Evolutionary conservation across 1,140 invertebrate species (phyloP).

Genomic region (Phenacoccus solenopsis): DNA sequence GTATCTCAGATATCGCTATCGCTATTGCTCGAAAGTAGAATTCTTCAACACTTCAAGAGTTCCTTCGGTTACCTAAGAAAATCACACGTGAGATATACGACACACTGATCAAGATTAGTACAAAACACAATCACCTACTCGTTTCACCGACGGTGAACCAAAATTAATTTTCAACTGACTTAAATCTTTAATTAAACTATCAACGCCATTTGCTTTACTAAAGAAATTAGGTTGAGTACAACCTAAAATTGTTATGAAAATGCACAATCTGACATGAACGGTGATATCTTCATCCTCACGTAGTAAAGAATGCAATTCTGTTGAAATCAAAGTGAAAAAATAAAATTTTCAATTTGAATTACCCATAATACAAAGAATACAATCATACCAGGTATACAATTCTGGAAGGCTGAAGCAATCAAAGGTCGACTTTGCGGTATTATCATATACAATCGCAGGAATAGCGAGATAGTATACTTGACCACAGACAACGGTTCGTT

Average conservation of each 20-base stretch:
- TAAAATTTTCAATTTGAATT: not conserved
- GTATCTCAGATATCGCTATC: too few species aligned
- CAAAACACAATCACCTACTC: not conserved
- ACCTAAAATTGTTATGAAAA: not conserved
- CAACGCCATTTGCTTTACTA: not conserved
- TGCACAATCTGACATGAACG: not conserved
- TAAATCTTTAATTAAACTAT: not conserved
- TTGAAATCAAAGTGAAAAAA: not conserved
- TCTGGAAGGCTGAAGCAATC: not conserved
- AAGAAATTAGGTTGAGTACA: not conserved
- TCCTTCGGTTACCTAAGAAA: not conserved
- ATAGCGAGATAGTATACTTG: not conserved
- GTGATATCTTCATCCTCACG: not conserved
- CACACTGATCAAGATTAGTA: not conserved
- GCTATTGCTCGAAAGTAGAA: too few species aligned
- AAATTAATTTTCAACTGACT: not conserved
- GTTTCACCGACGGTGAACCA: not conserved
- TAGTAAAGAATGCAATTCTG: not conserved
- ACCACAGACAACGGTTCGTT: not conserved
- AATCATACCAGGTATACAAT: not conserved
- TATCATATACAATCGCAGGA: not conserved
- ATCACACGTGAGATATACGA: not conserved
- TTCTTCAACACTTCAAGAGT: not conserved
- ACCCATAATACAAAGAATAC: not conserved
- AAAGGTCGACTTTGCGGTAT: not conserved